phyloP scores from a whole-genome alignment of 1,140 invertebrate species.

The Tachypleus tridentatus region DNA sequence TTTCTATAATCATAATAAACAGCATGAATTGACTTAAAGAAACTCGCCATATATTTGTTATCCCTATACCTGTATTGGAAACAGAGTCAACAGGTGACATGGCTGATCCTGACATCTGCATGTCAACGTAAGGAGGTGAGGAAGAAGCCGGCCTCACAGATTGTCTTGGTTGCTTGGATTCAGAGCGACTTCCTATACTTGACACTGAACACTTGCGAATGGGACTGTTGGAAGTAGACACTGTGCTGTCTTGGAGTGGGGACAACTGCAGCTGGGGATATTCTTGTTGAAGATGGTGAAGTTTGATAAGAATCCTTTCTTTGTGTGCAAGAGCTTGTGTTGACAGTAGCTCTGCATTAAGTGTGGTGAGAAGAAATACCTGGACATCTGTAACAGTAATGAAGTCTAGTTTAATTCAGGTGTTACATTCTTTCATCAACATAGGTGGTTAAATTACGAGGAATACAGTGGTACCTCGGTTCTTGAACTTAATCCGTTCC shows the following conservation, averaged over 20 bases:
- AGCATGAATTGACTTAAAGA: no score
- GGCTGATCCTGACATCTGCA: slow-evolving; percentile 2
- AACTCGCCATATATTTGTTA: no score
- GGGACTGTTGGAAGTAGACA: no score
- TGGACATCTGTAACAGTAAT: slow-evolving; percentile 8
- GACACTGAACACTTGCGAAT: no score
- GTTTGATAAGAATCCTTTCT: slow-evolving; percentile 9
- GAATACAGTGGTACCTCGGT: no score
- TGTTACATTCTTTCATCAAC: no score
- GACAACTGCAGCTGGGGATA: slow-evolving; percentile 10
- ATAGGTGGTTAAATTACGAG: no score
- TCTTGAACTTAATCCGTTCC: no score
- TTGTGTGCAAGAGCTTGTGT: slow-evolving; percentile 5
- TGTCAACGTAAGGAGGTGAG: slow-evolving; percentile 17
- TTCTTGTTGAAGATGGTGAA: slow-evolving; percentile 5
- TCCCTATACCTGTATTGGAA: no score
- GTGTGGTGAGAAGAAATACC: neutral
- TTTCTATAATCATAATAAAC: no score
- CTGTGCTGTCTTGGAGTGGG: neutral
- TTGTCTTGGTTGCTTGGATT: neutral
- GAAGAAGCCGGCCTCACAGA: slow-evolving; percentile 2
- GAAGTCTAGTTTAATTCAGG: no score
- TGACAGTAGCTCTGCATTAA: slow-evolving; percentile 9
- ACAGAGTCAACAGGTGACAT: no score
- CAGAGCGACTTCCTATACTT: neutral